Evolutionary conservation across 2,797 vertebrate species (phyloP).

Genomic region (Gouania willdenowi): DNA sequence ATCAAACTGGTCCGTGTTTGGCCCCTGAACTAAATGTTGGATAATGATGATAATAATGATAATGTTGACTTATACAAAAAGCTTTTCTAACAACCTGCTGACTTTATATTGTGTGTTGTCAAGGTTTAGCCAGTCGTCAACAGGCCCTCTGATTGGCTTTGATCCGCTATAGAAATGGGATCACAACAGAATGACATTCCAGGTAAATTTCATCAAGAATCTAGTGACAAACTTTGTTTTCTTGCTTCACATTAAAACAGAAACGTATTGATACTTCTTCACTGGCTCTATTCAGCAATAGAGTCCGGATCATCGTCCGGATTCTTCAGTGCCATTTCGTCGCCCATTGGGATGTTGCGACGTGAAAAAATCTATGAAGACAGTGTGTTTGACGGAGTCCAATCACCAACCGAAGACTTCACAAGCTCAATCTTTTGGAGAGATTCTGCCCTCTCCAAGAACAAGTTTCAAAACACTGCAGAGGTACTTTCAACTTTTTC

Average conservation of each 20-base stretch:
- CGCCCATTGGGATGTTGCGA: slow-evolving; percentile 81
- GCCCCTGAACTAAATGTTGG: no score
- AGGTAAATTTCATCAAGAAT: no score
- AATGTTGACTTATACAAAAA: no score
- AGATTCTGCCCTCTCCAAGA: slow-evolving; percentile 86
- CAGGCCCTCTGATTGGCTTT: background rate
- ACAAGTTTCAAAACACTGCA: slow-evolving; percentile 83
- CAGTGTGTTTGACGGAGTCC: slow-evolving; percentile 83
- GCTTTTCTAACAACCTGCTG: background rate
- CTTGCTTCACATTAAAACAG: no score
- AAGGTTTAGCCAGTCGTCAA: slow-evolving; percentile 18
- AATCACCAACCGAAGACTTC: slow-evolving; percentile 86
- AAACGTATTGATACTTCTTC: background rate
- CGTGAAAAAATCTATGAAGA: slow-evolving; percentile 89
- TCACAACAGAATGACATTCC: slow-evolving; percentile 67
- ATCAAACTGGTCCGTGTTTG: no score
- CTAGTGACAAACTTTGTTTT: no score
- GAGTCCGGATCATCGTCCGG: slow-evolving; percentile 38
- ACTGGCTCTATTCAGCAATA: slow-evolving; percentile 41
- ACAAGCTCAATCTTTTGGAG: slow-evolving; percentile 83
- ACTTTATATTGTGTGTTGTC: slow-evolving; percentile 6
- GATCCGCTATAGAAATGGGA: slow-evolving; percentile 51
- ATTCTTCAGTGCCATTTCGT: slow-evolving; percentile 72
- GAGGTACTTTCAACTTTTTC: slow-evolving; percentile 75
- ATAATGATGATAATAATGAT: no score